These are phyloP conservation scores for Pangasius macronema DNA, from an alignment of 2,797 vertebrate genomes.

Conservation along the genomic window DNA sequence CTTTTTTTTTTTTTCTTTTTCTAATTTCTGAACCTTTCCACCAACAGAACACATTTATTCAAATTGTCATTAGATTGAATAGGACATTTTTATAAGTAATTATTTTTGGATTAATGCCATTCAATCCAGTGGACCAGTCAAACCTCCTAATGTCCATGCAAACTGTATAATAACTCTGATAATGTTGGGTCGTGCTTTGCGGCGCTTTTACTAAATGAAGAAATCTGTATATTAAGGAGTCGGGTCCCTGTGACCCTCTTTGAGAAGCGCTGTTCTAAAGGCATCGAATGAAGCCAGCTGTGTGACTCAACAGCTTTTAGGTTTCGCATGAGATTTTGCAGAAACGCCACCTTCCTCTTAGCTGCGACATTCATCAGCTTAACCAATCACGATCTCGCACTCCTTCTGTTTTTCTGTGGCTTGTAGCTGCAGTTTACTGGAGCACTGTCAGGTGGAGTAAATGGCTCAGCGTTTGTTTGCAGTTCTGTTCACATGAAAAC, in stretches of 20 bases:
- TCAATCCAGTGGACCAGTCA: neutral
- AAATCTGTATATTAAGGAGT: neutral
- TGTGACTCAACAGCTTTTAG: neutral
- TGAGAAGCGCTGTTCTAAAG: neutral
- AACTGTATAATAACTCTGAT: neutral
- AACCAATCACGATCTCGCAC: neutral
- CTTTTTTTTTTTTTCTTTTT: no score
- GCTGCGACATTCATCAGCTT: neutral
- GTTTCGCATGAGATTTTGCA: neutral
- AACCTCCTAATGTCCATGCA: neutral
- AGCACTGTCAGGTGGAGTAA: neutral
- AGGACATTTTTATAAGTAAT: neutral
- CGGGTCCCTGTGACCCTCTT: neutral
- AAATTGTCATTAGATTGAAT: neutral
- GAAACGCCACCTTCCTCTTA: neutral
- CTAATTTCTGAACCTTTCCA: neutral
- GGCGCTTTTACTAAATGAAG: neutral
- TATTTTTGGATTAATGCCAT: neutral
- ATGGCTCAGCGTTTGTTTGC: slow-evolving; percentile 46
- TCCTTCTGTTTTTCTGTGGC: neutral
- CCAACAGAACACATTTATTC: neutral
- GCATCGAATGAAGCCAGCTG: neutral
- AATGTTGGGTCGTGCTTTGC: neutral
- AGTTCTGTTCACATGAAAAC: slow-evolving; percentile 56
- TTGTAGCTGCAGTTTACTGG: neutral